Percentiles rank a stretch among this genome's conserved stretches.
Evolutionary conservation across 2,888 invertebrate genomes (phyloP).

Genomic region (Dermolepida albohirtum): DNA sequence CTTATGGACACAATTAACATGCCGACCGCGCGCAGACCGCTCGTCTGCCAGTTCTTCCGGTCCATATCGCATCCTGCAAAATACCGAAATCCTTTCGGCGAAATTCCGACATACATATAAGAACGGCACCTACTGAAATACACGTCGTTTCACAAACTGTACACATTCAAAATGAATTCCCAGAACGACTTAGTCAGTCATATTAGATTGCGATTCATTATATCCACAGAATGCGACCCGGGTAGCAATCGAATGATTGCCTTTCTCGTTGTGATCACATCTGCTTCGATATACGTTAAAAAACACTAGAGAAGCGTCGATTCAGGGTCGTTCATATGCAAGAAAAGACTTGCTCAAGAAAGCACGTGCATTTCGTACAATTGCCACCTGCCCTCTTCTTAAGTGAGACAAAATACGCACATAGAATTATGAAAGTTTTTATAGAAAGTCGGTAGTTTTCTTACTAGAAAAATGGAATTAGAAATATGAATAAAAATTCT

Average conservation of each 20-base stretch:
- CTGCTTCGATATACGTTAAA: slow-evolving; percentile 27
- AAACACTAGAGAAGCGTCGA: slow-evolving; percentile 9
- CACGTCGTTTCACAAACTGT: neutral
- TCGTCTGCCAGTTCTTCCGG: slow-evolving; percentile 49
- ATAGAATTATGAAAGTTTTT: slow-evolving; percentile 19
- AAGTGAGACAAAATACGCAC: neutral
- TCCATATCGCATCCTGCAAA: slow-evolving; percentile 48
- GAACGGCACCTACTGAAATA: neutral
- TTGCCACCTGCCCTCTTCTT: slow-evolving; percentile 24
- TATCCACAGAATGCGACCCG: neutral
- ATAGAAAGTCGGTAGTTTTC: neutral
- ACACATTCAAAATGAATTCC: slow-evolving; percentile 20
- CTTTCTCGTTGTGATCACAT: slow-evolving; percentile 23
- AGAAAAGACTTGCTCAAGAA: slow-evolving; percentile 19
- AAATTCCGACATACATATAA: slow-evolving; percentile 14
- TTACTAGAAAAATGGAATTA: too few species aligned
- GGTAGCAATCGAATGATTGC: slow-evolving; percentile 4
- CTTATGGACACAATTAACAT: slow-evolving; percentile 40
- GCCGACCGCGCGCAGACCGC: slow-evolving; percentile 49
- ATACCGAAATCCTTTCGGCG: slow-evolving; percentile 30
- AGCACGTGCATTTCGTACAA: slow-evolving; percentile 35
- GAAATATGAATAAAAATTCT: too few species aligned
- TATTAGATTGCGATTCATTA: slow-evolving; percentile 14
- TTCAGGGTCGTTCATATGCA: slow-evolving; percentile 1
- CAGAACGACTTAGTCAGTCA: slow-evolving; percentile 1